These are phyloP conservation scores for Sesamia nonagrioides DNA, from an alignment of 1,140 invertebrate species.

Conservation along the genomic window DNA sequence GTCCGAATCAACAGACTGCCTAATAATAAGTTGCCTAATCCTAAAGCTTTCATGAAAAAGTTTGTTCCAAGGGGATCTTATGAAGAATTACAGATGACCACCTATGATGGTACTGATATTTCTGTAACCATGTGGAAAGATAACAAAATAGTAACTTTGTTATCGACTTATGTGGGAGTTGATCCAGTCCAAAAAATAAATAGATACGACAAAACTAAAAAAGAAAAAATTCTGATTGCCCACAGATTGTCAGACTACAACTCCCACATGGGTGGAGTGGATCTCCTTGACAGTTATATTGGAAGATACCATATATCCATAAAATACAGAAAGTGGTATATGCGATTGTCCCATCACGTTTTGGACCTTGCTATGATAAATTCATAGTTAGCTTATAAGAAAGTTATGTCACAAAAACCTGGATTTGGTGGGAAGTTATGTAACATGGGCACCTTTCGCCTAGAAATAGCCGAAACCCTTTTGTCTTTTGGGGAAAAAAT, in stretches of 20 bases:
- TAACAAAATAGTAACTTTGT: constrained; percentile 61
- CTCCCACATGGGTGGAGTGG: constrained; percentile 54
- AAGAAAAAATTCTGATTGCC: constrained; percentile 57
- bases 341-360: constrained; percentile 67
- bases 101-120: too few species aligned
- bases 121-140: constrained; percentile 59
- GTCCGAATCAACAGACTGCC: too few species aligned
- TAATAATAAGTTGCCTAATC: background rate
- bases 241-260: constrained; percentile 61
- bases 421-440: constrained; percentile 59
- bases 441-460: constrained; percentile 66
- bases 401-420: constrained; percentile 62
- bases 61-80: constrained; percentile 66
- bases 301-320: constrained; percentile 74
- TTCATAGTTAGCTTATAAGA: constrained; percentile 69
- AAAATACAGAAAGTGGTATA: constrained; percentile 70
- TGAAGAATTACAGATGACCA: constrained; percentile 63
- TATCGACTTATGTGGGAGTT: constrained; percentile 57
- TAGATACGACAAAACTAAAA: constrained; percentile 52
- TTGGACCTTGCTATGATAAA: constrained; percentile 68
- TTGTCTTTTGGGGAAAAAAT: constrained; percentile 63
- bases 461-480: constrained; percentile 65
- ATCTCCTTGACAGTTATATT: constrained; percentile 82
- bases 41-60: constrained; percentile 63
- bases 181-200: constrained; percentile 54